Conservation (phyloP, 2,113 vertebrate genomes). For the Ellobius talpinus region DNA sequence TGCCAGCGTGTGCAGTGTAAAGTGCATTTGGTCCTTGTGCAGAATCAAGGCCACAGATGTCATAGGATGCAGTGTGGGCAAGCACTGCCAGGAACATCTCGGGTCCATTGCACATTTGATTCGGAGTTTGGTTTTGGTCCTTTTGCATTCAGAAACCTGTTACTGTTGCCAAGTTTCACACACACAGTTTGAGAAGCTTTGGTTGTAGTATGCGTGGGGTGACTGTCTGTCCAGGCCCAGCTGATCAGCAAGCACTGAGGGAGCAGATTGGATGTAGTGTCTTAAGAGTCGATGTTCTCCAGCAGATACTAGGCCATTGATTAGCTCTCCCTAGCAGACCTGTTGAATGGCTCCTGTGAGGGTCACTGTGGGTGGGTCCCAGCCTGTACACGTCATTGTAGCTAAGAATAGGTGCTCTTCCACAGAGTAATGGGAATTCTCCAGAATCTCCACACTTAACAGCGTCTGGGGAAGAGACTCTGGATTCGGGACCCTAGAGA, state of each 20-base stretch:
- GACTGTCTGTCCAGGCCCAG: background rate
- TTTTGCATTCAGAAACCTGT: background rate
- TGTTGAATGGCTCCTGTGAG: background rate
- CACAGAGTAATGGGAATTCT: background rate
- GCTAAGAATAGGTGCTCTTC: background rate
- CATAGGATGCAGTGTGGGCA: background rate
- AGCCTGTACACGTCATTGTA: background rate
- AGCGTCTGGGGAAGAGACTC: background rate
- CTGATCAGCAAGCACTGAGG: background rate
- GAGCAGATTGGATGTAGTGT: background rate
- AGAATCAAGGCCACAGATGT: background rate
- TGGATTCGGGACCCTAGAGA: background rate
- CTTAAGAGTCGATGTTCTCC: background rate
- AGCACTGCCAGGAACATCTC: background rate
- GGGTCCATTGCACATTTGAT: background rate
- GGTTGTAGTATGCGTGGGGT: too few species aligned
- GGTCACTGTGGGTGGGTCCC: background rate
- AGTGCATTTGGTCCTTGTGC: background rate
- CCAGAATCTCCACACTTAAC: background rate
- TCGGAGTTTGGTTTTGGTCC: background rate
- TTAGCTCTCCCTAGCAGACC: background rate
- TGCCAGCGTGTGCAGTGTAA: background rate
- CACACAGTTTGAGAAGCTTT: background rate
- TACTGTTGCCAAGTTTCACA: background rate
- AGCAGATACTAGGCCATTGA: background rate